Evolutionary conservation across 1,140 invertebrate genomes (phyloP).

Genomic region (Drosophila suzukii): DNA sequence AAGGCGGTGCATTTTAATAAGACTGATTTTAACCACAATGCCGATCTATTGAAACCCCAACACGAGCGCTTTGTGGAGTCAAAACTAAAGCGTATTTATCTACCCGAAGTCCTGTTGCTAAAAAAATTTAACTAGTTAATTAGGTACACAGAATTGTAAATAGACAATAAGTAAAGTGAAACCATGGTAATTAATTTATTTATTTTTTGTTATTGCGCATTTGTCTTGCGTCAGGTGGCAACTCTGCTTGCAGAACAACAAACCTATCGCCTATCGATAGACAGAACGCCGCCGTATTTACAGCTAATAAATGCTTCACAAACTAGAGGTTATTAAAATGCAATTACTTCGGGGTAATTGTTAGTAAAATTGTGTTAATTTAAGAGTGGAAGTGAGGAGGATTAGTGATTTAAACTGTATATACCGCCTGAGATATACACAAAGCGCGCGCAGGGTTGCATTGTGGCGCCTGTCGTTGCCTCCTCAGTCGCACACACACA

Average conservation of each 20-base stretch:
- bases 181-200: conserved; percentile 10
- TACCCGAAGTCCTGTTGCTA: conserved; percentile 73
- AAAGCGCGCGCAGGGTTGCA: conserved; percentile 71
- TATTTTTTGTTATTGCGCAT: conserved; percentile 38
- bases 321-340: background rate
- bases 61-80: conserved; percentile 68
- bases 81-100: conserved; percentile 65
- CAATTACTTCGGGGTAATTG: background rate
- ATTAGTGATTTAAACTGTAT: background rate
- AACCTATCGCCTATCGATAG: conserved; percentile 24
- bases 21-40: conserved; percentile 61
- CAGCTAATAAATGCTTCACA: background rate
- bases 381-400: no score
- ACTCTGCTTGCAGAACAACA: conserved; percentile 37
- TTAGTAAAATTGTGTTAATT: background rate
- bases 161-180: conserved; percentile 5
- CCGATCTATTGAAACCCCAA: conserved; percentile 27
- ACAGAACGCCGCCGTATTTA: conserved; percentile 22
- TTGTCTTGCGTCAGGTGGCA: conserved; percentile 23
- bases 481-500: conserved; percentile 36
- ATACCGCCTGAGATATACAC: conserved; percentile 48
- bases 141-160: conserved; percentile 5
- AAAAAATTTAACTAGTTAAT: conserved; percentile 50
- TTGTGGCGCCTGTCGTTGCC: conserved; percentile 36
- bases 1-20: conserved; percentile 67